Evolutionary conservation across 2,888 invertebrate species (phyloP).

Genomic region (Hyles lineata): DNA sequence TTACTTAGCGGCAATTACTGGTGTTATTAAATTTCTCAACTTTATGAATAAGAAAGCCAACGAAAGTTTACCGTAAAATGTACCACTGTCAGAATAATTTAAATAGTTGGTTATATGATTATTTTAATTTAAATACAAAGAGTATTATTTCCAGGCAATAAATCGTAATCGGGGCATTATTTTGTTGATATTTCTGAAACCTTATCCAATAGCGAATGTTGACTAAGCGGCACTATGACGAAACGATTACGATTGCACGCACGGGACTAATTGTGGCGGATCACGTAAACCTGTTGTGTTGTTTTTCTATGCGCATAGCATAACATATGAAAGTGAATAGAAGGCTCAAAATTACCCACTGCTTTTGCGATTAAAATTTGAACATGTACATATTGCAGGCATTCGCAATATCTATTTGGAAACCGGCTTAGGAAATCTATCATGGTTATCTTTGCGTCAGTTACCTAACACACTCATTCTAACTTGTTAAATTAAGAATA

Average conservation of each 20-base stretch:
- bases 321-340: slow-evolving; percentile 27
- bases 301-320: slow-evolving; percentile 28
- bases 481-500: background rate
- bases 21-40: slow-evolving; percentile 30
- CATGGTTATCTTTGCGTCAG: background rate
- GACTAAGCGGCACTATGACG: slow-evolving; percentile 67
- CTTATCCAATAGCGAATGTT: slow-evolving; percentile 59
- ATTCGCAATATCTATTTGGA: slow-evolving; percentile 5
- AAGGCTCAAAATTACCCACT: slow-evolving; percentile 14
- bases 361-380: background rate
- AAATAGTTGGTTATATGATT: background rate
- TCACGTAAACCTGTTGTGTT: slow-evolving; percentile 55
- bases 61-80: background rate
- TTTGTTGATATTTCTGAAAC: slow-evolving; percentile 27
- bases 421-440: slow-evolving; percentile 8
- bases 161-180: slow-evolving; percentile 15
- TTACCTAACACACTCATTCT: background rate
- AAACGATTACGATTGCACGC: slow-evolving; percentile 67
- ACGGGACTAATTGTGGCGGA: slow-evolving; percentile 61
- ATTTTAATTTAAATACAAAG: slow-evolving; percentile 4
- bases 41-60: slow-evolving; percentile 18
- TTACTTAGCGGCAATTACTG: slow-evolving; percentile 34
- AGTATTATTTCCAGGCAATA: slow-evolving; percentile 10
- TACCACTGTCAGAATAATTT: background rate
- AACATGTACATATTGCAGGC: slow-evolving; percentile 11